These are phyloP conservation scores for Spialia ferax DNA, from an alignment of 2,888 invertebrate species.

Conservation along the genomic window DNA sequence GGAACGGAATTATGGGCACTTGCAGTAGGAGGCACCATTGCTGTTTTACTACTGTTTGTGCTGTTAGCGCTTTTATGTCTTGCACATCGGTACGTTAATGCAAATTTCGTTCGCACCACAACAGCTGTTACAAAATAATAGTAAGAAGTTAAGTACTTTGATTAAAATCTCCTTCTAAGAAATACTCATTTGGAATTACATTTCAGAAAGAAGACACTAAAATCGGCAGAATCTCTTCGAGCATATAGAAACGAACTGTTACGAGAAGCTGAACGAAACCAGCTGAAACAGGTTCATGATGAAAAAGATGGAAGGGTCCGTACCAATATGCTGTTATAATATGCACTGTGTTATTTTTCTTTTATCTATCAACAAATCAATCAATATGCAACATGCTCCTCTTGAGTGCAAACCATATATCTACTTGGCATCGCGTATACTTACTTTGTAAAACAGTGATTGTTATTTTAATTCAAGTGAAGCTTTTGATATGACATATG, in stretches of 20 bases:
- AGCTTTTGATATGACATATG: not conserved
- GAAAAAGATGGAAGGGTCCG: slow-evolving; percentile 77
- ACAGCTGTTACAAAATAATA: not conserved
- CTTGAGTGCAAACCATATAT: too few species aligned
- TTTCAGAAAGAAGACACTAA: slow-evolving; percentile 69
- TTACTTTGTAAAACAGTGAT: too few species aligned
- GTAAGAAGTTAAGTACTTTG: too few species aligned
- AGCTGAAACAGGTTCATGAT: slow-evolving; percentile 76
- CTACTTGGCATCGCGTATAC: too few species aligned
- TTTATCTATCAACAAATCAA: not conserved
- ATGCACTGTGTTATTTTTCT: too few species aligned
- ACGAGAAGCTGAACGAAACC: slow-evolving; percentile 77
- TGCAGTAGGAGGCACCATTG: slow-evolving; percentile 87
- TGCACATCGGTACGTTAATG: slow-evolving; percentile 67
- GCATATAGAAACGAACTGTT: slow-evolving; percentile 76
- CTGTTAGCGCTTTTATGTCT: slow-evolving; percentile 81
- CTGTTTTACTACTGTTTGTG: slow-evolving; percentile 86
- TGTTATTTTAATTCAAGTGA: not conserved
- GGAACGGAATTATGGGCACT: slow-evolving; percentile 87
- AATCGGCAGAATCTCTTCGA: slow-evolving; percentile 75
- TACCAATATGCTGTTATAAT: too few species aligned
- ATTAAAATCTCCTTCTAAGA: too few species aligned
- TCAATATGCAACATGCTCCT: too few species aligned
- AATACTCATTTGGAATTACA: not conserved
- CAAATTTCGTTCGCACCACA: too few species aligned